Base-by-base conservation (phyloP, 2,797 vertebrate species). In the Hephaestus fuliginosus region DNA sequence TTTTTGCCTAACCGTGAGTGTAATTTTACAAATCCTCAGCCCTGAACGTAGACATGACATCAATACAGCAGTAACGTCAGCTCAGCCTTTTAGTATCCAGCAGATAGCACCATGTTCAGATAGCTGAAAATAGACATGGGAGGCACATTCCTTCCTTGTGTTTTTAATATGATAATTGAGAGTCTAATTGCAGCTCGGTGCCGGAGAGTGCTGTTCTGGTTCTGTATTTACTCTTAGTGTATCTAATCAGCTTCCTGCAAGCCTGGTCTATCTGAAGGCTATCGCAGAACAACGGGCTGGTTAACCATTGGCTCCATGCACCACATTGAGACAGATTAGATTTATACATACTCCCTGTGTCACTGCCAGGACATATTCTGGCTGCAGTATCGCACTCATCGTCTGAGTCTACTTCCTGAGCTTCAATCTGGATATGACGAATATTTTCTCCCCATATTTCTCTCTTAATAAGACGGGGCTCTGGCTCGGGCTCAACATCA, bases 141-240 rank as follows among this genome's bases (percentile, higher is more conserved):
- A 81, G 78, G 62, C 75, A 68, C 88, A 89, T 90, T 92, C 90
- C 81, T 73, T 67, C 33, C 57, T 55, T 69, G 71, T 90, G 85
- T 90, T 89, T 89, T 91, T 80, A 93, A 87, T 90, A 85, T 85
- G 91, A 95, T 92, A 89, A 86, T 88, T 91, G 69, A 82, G 61
- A 70, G 78, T 79, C 80, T 80, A 83, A 92, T 84, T 87, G 82
- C 81, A 81, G 69, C 55, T 76, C 7, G 78, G 72, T 85, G 80
- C 85, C 78, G 56, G 73, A 76, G 71, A 83, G 71, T 58, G 49
- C 44, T 69, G 66, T 63, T 43, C 76, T 70, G 68, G 75, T 85
- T 85, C 82, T 89, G 80, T 87, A 83, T 93, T 92, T 90, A 82
- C 84, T 88, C 58, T 74, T 7, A 48, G 81, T 70, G 67, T 89